Conservation (phyloP, 2,888 invertebrate genomes). For the Stomorhina lunata region DNA sequence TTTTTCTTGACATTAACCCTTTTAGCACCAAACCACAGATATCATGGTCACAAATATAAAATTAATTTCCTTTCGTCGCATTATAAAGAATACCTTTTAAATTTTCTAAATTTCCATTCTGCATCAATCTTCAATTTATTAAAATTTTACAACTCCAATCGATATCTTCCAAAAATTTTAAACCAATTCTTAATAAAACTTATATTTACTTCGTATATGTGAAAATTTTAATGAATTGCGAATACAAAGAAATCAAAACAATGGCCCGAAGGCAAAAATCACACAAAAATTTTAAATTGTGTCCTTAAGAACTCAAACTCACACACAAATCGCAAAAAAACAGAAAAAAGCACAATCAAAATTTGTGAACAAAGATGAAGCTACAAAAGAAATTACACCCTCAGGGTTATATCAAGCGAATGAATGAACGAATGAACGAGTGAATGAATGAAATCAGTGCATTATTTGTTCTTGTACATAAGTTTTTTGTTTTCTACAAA, state of each 20-base stretch:
- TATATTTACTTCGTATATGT: conserved; percentile 60
- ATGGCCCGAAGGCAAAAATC: conserved; percentile 75
- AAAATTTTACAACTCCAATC: too few relatives aligned
- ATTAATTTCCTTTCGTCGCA: too few relatives aligned
- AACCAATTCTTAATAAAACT: background rate
- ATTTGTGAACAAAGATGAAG: conserved; percentile 71
- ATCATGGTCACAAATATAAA: too few relatives aligned
- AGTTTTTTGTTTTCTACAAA: background rate
- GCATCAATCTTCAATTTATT: too few relatives aligned
- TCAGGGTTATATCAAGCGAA: conserved; percentile 68
- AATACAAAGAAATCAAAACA: conserved; percentile 78
- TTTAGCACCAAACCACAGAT: too few relatives aligned
- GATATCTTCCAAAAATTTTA: too few relatives aligned
- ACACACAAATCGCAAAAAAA: conserved; percentile 33
- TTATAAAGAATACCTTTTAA: too few relatives aligned
- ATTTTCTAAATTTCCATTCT: too few relatives aligned
- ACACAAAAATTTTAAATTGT: conserved; percentile 77
- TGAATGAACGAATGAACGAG: too few relatives aligned
- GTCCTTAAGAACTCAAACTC: conserved; percentile 54
- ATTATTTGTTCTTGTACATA: conserved; percentile 47
- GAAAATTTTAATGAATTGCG: conserved; percentile 77
- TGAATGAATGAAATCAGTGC: conserved; percentile 67
- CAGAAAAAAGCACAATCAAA: conserved; percentile 53
- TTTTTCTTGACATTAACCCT: too few relatives aligned
- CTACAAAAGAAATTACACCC: conserved; percentile 76